Evolutionary conservation across 2,888 invertebrate genomes (phyloP), one percentile per base, ranked within the genome.

Genomic region (Lepidocyrtinus sp.): DNA sequence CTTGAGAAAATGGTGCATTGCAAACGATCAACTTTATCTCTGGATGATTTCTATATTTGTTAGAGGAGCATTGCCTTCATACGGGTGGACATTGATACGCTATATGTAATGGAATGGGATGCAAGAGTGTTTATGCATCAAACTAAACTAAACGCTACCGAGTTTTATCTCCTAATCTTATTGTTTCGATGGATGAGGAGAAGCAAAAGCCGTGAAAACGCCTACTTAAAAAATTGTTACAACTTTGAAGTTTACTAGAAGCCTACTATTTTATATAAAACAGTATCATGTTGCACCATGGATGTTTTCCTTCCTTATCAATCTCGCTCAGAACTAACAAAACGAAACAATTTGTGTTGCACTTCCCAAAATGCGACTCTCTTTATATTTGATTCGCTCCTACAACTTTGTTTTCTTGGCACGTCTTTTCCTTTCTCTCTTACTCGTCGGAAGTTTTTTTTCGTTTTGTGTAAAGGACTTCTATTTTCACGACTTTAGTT

Each of bases 121-220:
- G 71, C 79, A 80, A 80, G 69, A 65, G 74, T 59, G 70, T 64
- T 80, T 80, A 80, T 80, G 74, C 79, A 80, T 75, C 79, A 80
- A 61, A 63, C 55, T 79, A 79, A 79, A 79, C 26, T 79, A 79
- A 79, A 79, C 26, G 68, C 26, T 69, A 69, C 63, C 17, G 50
- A 17, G 50, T 27, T 15, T 64, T 27, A 25, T 64, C 64, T 64
- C 27, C 27, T 63, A n/a, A 24, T 45, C 36, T 73, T 73, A 65
- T 73, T 65, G 65, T 73, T 59, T 50, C 55, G 64, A 59, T 24
- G 22, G 73, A 59, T 26, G 68, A 26, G 70, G 19, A 27, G 45
- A 61, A 67, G 59, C 17, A 45, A 50, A 67, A 19, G 12, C 50
- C 15, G 5, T 50, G 50, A 50, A 50, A 50, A 50, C 17, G 15